Percentiles rank a stretch among this genome's conserved stretches.
These are phyloP conservation scores for Drosophila mauritiana DNA, from an alignment of 1,140 invertebrate genomes.

Conservation along the genomic window DNA sequence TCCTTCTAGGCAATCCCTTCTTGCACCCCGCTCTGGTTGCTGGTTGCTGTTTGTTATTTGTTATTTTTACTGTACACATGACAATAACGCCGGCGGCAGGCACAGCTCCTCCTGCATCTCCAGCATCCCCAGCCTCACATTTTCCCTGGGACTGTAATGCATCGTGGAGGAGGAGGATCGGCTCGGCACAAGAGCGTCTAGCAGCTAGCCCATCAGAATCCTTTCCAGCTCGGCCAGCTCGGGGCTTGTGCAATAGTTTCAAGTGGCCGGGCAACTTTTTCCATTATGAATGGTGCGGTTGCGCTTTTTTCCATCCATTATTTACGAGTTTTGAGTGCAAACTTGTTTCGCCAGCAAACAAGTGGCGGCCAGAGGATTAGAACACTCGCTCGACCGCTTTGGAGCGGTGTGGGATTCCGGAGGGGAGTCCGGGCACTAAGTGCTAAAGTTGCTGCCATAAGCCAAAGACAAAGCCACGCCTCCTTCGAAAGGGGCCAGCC, in stretches of 20 bases:
- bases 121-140: conserved; percentile 4
- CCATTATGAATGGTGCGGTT: conserved; percentile 83
- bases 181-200: not conserved
- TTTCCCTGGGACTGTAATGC: conserved; percentile 17
- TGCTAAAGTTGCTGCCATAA: conserved; percentile 68
- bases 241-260: conserved; percentile 76
- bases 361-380: conserved; percentile 78
- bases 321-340: conserved; percentile 82
- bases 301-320: conserved; percentile 81
- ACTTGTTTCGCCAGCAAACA: conserved; percentile 78
- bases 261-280: conserved; percentile 77
- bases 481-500: conserved; percentile 23
- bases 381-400: conserved; percentile 63
- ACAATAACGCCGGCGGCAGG: conserved; percentile 72
- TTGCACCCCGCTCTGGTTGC: conserved; percentile 30
- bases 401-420: not conserved
- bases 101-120: conserved; percentile 16
- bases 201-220: conserved; percentile 19
- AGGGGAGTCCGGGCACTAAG: conserved; percentile 54
- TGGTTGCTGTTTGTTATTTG: conserved; percentile 72
- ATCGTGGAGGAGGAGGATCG: conserved; percentile 7
- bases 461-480: conserved; percentile 67
- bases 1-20: conserved; percentile 44
- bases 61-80: conserved; percentile 82
- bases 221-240: conserved; percentile 21